Evolutionary conservation across 2,113 vertebrate species (phyloP), one percentile per base, ranked within the genome.

Genomic region (Haemorhous mexicanus): DNA sequence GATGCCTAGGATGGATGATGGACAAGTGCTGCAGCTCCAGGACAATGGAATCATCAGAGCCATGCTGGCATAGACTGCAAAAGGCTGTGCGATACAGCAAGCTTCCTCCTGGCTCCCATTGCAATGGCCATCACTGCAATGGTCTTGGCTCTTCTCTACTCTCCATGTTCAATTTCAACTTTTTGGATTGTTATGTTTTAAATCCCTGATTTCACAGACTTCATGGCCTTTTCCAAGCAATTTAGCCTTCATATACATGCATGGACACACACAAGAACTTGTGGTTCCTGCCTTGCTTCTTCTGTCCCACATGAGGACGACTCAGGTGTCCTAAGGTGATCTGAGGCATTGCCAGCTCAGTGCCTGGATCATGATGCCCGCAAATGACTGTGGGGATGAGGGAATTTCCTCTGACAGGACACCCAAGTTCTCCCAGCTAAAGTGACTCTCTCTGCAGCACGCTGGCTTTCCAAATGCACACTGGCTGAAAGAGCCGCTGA

Each of bases 331-430:
- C 39, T 41, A 19, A 56, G 32, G 33, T 11, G 14, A 10, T 18
- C 46, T 28, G 19, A 47, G 53, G 24, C 30, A 53, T 4, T 5
- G 0, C 41, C 35, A 22, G 2, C 10, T 16, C 39, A 46, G 12
- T 0, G 0, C 21, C n/a, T n/a, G 35, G n/a, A 68, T 23, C 1
- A 0, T 1, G 3, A 62, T 59, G 24, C 61, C 37, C 28, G 24
- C 17, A 72, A 58, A 20, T 6, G 12, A 13, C 37, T 14, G 11
- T 17, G 5, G 27, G 37, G 11, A 52, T 26, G 10, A 37, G 33
- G 52, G 41, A 53, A 50, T 55, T 70, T 74, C 24, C 43, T 70
- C 39, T 2, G 1, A 24, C 0, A 3, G 39, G 33, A 68, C 55
- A 37, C 39, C 35, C 2, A 0, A 26, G 21, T 23, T 84, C 53